These are phyloP conservation scores for Pelodytes ibericus DNA, from an alignment of 2,797 vertebrate species.

Conservation along the genomic window DNA sequence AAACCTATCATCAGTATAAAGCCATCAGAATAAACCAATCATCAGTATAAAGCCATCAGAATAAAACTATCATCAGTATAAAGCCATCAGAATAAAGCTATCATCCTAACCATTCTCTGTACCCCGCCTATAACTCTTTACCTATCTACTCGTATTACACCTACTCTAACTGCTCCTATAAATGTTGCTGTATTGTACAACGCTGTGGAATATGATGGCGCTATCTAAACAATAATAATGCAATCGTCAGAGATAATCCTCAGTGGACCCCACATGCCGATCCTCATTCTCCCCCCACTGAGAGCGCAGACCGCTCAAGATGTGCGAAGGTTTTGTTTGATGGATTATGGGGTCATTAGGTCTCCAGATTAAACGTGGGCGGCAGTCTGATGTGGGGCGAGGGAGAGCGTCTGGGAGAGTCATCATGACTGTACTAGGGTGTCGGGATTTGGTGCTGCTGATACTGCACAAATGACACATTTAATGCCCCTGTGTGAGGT, in stretches of 20 bases:
- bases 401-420: too few species aligned
- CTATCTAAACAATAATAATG: background rate
- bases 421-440: too few species aligned
- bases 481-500: too few species aligned
- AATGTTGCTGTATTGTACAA: background rate
- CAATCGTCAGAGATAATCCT: background rate
- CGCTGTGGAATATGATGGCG: too few species aligned
- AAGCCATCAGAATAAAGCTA: too few species aligned
- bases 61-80: too few species aligned
- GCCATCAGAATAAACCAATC: too few species aligned
- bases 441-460: too few species aligned
- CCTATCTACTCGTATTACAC: background rate
- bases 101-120: too few species aligned
- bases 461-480: too few species aligned
- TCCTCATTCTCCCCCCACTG: slow-evolving; percentile 16
- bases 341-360: slow-evolving; percentile 38
- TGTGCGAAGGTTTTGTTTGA: slow-evolving; percentile 30
- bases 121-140: background rate
- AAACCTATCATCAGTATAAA: too few species aligned
- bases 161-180: background rate
- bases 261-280: background rate
- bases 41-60: too few species aligned
- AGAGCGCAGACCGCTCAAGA: background rate
- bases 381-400: slow-evolving; percentile 1
- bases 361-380: slow-evolving; percentile 17